Percentiles rank a stretch among this genome's conserved stretches.
phyloP scores from a whole-genome alignment of 2,888 invertebrate genomes.

The Bugulina stolonifera region DNA sequence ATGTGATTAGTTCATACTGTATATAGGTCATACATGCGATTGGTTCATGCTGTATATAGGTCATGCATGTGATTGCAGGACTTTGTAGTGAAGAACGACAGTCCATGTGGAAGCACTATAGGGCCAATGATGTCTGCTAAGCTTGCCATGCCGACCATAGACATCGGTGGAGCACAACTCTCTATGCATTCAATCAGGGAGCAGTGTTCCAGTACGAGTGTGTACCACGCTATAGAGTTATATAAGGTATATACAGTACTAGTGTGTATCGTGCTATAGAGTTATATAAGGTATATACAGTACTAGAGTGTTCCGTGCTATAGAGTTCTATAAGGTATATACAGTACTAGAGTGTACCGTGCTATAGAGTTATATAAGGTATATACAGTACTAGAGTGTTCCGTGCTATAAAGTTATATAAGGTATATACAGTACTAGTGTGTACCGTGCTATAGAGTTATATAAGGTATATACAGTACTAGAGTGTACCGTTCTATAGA shows the following conservation, averaged over 20 bases:
- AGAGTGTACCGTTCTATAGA: slow-evolving; percentile 51
- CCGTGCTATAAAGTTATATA: background rate
- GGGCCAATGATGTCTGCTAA: slow-evolving; percentile 57
- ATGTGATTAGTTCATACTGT: background rate
- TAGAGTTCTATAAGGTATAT: background rate
- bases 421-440: slow-evolving; percentile 36
- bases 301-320: background rate
- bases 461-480: slow-evolving; percentile 50
- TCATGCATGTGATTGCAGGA: slow-evolving; percentile 43
- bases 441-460: slow-evolving; percentile 51
- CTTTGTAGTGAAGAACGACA: slow-evolving; percentile 56
- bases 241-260: slow-evolving; percentile 47
- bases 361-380: background rate
- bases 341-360: background rate
- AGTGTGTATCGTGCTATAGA: background rate
- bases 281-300: background rate
- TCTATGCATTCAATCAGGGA: slow-evolving; percentile 58
- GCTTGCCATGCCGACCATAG: slow-evolving; percentile 55
- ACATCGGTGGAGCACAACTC: slow-evolving; percentile 56
- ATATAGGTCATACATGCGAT: background rate
- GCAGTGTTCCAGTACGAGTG: slow-evolving; percentile 52
- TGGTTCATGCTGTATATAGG: background rate
- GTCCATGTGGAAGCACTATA: slow-evolving; percentile 57
- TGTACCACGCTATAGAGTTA: slow-evolving; percentile 51
- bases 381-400: background rate